Evolutionary conservation across 1,140 invertebrate genomes (phyloP).

Genomic region (Trichoplusia ni): DNA sequence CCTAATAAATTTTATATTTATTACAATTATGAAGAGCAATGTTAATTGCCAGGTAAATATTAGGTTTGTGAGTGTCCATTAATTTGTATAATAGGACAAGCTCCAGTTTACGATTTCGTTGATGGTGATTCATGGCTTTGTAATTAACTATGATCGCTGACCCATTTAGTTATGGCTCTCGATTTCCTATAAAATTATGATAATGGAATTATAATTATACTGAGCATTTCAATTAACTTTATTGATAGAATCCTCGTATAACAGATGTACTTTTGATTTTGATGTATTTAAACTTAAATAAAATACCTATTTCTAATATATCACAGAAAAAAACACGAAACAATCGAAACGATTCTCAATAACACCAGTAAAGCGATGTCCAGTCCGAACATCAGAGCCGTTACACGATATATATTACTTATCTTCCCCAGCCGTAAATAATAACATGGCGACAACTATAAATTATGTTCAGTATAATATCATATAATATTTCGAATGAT

Average conservation of each 20-base stretch:
- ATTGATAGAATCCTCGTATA: too few species aligned
- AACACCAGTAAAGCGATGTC: not conserved
- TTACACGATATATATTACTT: not conserved
- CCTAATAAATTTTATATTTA: slow-evolving; percentile 6
- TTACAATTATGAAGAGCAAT: slow-evolving; percentile 1
- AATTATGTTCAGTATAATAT: not conserved
- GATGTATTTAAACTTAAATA: too few species aligned
- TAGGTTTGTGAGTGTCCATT: slow-evolving; percentile 1
- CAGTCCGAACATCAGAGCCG: not conserved
- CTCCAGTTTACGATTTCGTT: not conserved
- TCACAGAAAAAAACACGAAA: too few species aligned
- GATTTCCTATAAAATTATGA: not conserved
- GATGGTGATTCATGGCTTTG: not conserved
- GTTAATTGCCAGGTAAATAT: not conserved
- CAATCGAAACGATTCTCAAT: too few species aligned
- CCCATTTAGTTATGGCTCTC: not conserved
- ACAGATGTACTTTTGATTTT: too few species aligned
- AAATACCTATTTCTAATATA: too few species aligned
- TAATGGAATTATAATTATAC: not conserved
- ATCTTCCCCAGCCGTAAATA: not conserved
- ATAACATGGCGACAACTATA: not conserved
- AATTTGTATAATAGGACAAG: slow-evolving; percentile 5
- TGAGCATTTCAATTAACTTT: too few species aligned
- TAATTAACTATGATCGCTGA: not conserved
- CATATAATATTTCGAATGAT: not conserved